Evolutionary conservation across 2,113 vertebrate genomes (phyloP).

Genomic region (Ascaphus truei): DNA sequence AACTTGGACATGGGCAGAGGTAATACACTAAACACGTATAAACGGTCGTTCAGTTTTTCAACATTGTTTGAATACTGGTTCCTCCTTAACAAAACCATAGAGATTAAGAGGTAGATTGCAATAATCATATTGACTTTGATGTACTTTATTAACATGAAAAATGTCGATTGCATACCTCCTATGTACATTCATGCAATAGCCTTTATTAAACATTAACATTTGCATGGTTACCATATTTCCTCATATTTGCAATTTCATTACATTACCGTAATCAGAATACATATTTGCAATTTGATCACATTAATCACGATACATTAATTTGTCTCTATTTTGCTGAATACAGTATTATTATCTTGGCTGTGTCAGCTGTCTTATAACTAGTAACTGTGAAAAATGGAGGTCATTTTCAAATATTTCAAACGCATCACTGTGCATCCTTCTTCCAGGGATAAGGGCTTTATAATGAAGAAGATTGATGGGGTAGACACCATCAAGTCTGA

Average conservation of each 20-base stretch:
- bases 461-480: slow-evolving; percentile 62
- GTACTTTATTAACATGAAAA: slow-evolving; percentile 31
- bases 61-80: no score
- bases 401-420: slow-evolving; percentile 53
- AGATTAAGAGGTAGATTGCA: slow-evolving; percentile 41
- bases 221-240: slow-evolving; percentile 49
- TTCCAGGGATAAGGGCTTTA: slow-evolving; percentile 54
- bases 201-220: slow-evolving; percentile 55
- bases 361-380: slow-evolving; percentile 62
- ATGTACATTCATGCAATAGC: slow-evolving; percentile 44
- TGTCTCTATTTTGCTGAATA: slow-evolving; percentile 52
- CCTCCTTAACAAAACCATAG: background rate
- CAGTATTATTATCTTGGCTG: slow-evolving; percentile 62
- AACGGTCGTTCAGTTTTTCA: no score
- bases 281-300: slow-evolving; percentile 59
- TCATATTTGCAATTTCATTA: no score
- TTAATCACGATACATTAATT: slow-evolving; percentile 63
- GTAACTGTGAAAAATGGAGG: slow-evolving; percentile 60
- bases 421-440: slow-evolving; percentile 39
- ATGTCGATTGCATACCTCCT: slow-evolving; percentile 47
- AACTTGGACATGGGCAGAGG: no score
- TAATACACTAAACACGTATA: no score
- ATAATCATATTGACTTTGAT: no score
- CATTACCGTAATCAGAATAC: no score
- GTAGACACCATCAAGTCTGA: slow-evolving; percentile 55